Evolutionary conservation across 2,797 vertebrate species (phyloP).

Genomic region (Streptopelia turtur): DNA sequence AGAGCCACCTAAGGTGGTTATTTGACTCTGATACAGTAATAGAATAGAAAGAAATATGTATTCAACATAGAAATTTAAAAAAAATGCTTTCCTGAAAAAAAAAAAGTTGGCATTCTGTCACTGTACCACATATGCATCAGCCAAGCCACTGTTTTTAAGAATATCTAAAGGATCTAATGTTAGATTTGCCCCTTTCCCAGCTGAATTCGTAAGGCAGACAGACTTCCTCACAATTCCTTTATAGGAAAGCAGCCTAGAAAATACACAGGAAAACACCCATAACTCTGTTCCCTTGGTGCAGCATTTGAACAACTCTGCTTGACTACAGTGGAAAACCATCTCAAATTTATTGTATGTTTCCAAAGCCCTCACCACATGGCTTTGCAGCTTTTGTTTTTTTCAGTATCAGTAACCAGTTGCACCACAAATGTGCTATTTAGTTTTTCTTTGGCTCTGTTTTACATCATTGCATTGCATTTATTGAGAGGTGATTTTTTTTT

Average conservation of each 20-base stretch:
- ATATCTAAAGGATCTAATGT: background rate
- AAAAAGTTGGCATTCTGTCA: rapidly evolving
- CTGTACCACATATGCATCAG: rapidly evolving
- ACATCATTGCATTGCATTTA: background rate
- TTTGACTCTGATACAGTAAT: background rate
- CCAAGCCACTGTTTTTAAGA: background rate
- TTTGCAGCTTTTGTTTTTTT: background rate
- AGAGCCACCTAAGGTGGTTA: background rate
- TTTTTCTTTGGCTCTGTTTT: background rate
- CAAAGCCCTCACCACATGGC: background rate
- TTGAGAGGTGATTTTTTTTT: background rate
- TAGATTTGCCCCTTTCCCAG: background rate
- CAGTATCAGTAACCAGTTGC: background rate
- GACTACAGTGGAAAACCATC: background rate
- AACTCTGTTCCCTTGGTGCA: background rate
- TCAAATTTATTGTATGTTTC: background rate
- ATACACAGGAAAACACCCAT: background rate
- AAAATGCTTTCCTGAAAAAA: background rate
- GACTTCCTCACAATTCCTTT: background rate
- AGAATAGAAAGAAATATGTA: background rate
- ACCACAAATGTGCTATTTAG: background rate
- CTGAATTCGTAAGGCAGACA: background rate
- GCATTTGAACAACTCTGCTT: background rate
- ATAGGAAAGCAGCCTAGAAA: background rate
- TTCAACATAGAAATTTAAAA: background rate